phyloP scores from a whole-genome alignment of 2,797 vertebrate species.

The Malurus leucopterus region DNA sequence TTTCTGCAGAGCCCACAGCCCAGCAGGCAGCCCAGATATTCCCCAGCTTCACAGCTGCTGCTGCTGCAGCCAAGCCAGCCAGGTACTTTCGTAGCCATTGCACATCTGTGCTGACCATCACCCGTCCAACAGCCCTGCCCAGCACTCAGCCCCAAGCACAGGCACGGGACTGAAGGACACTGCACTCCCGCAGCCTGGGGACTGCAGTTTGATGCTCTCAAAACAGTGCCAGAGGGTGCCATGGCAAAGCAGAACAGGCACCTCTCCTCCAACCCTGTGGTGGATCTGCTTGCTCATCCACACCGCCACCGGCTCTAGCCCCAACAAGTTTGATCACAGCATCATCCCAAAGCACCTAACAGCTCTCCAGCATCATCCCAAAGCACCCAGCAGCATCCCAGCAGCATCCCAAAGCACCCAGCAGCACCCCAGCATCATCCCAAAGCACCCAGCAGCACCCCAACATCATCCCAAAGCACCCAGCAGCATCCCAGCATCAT shows the following conservation, averaged over 20 bases:
- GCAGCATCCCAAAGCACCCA: neutral
- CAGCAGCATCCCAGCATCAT: neutral
- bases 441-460: no score
- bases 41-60: neutral
- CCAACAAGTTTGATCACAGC: neutral
- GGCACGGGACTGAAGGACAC: neutral
- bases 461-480: no score
- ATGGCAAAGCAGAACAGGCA: neutral
- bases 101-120: neutral
- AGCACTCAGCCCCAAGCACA: neutral
- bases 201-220: neutral
- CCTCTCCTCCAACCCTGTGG: rapidly evolving
- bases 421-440: no score
- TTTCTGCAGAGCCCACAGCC: neutral
- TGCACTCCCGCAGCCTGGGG: neutral
- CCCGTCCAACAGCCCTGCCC: neutral
- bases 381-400: no score
- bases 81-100: rapidly evolving
- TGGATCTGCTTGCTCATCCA: rapidly evolving
- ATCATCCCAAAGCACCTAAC: neutral
- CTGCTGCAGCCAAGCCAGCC: neutral
- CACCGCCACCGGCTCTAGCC: neutral
- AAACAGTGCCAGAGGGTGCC: neutral
- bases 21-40: neutral
- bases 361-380: no score